These are phyloP conservation scores for Deilephila porcellus DNA, from an alignment of 2,888 invertebrate species.

Conservation along the genomic window DNA sequence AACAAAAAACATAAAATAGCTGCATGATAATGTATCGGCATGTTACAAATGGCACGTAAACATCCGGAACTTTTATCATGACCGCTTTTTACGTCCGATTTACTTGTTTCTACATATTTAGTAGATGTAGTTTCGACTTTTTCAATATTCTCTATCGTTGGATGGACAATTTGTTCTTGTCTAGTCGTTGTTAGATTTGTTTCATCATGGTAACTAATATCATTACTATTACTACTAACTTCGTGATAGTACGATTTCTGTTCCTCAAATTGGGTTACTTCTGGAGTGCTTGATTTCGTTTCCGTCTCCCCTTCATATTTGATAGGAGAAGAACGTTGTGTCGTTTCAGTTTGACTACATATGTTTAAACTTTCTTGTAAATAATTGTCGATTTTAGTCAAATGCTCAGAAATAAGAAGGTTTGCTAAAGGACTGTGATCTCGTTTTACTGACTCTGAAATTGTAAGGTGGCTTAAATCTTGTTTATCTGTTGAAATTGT, in stretches of 20 bases:
- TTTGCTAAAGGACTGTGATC: conserved; percentile 70
- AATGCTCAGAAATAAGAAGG: conserved; percentile 68
- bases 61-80: conserved; percentile 63
- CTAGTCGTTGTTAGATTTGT: background rate
- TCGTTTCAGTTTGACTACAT: conserved; percentile 54
- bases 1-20: conserved; percentile 79
- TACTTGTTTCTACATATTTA: conserved; percentile 43
- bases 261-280: conserved; percentile 16
- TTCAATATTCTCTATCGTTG: conserved; percentile 37
- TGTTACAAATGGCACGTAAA: conserved; percentile 71
- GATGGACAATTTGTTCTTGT: conserved; percentile 21
- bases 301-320: conserved; percentile 46
- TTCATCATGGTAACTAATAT: conserved; percentile 19
- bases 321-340: conserved; percentile 42
- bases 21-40: conserved; percentile 83
- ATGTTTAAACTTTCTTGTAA: conserved; percentile 75
- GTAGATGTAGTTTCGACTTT: conserved; percentile 38
- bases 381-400: conserved; percentile 75
- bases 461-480: background rate
- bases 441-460: conserved; percentile 47
- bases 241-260: background rate
- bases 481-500: background rate
- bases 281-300: conserved; percentile 32
- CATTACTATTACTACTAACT: conserved; percentile 9
- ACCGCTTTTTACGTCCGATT: conserved; percentile 66